Conservation (phyloP, 2,797 vertebrate species). For the Gobio occitaniae region DNA sequence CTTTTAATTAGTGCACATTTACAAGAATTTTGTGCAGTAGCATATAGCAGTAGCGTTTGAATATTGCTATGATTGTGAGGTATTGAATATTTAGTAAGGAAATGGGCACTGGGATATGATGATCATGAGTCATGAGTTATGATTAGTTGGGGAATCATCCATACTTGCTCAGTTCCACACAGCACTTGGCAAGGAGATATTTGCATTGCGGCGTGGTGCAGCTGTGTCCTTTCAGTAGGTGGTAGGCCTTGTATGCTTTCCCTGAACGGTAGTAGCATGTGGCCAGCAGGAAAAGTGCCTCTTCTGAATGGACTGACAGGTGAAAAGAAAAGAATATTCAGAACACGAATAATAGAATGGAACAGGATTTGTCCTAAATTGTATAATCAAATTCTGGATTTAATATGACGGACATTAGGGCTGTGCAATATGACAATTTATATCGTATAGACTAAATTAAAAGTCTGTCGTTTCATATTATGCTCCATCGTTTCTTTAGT, state of each 20-base stretch:
- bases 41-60: not conserved
- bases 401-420: not conserved
- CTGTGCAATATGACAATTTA: no score
- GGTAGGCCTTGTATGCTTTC: conserved; percentile 97
- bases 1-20: no score
- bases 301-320: conserved; percentile 92
- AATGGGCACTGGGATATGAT: not conserved
- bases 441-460: no score
- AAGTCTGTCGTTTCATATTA: no score
- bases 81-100: not conserved
- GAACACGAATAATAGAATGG: not conserved
- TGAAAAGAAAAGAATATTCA: not conserved
- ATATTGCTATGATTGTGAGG: not conserved
- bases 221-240: conserved; percentile 96
- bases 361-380: not conserved
- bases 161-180: conserved; percentile 97
- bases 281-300: conserved; percentile 93
- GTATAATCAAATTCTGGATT: not conserved
- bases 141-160: conserved; percentile 29
- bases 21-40: not conserved
- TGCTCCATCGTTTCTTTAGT: no score
- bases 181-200: conserved; percentile 97
- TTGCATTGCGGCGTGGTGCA: conserved; percentile 95
- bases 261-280: conserved; percentile 98
- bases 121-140: not conserved